Conservation (phyloP, 1,140 invertebrate genomes). For the Periplaneta americana region DNA sequence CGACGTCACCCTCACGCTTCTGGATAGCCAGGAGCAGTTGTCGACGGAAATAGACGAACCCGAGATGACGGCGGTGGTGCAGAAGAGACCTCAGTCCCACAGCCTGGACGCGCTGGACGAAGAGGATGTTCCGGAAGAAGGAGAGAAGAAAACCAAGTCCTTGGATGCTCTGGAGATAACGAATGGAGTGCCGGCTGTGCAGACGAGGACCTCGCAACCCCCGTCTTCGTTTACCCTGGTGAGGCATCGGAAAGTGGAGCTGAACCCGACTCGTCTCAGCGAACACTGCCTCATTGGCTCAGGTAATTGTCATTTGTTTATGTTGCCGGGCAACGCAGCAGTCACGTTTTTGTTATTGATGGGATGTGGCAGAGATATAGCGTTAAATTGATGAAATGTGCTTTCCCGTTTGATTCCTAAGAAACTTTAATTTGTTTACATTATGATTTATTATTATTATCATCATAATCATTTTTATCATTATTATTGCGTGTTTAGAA, state of each 20-base stretch:
- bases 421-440: too few relatives aligned
- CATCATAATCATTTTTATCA: too few relatives aligned
- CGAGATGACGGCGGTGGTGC: not conserved
- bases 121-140: not conserved
- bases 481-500: too few relatives aligned
- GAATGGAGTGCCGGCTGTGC: conserved; percentile 12
- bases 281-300: not conserved
- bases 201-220: conserved; percentile 34
- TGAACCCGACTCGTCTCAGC: conserved; percentile 23
- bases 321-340: not conserved
- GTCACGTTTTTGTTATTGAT: too few relatives aligned
- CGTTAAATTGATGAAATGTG: too few relatives aligned
- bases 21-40: not conserved
- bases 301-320: not conserved
- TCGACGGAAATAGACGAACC: not conserved
- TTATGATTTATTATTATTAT: too few relatives aligned
- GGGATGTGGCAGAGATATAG: too few relatives aligned
- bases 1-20: conserved; percentile 10
- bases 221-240: conserved; percentile 36
- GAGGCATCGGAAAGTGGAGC: conserved; percentile 41
- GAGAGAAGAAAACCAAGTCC: not conserved
- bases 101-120: conserved; percentile 17
- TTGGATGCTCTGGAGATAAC: not conserved
- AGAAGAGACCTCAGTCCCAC: not conserved
- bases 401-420: too few relatives aligned